Base-by-base conservation (phyloP, 2,888 invertebrate species). In the Dynastes tityus region DNA sequence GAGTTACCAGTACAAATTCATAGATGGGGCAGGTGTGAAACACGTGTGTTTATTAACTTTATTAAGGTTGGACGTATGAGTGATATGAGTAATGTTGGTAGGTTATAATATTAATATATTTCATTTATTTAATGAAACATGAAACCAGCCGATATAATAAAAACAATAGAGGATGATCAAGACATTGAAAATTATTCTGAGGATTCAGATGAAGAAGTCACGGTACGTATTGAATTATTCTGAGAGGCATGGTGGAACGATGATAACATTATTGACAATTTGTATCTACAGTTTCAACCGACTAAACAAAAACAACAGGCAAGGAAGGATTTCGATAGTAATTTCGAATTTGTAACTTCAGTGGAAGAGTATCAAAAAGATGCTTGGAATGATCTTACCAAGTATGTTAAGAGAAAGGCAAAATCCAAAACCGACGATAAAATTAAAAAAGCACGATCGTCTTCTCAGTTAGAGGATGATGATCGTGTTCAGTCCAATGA, bases 391-490 rank as follows among this genome's bases (percentile, higher is more conserved):
- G 94, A 95, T 88, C 86, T 96, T 32, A 92, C 92, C 84, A 95
- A 95, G 84, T 95, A 95, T 88, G 91, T 96, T 0, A 94, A 94
- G 85, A 91, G 95, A 51, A 95, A 95, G 89, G 94, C 93, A 0
- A 94, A 95, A 84, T 92, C 93, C 16, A 95, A 95, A 84, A 91
- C 96, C 1, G 96, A 97, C 88, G 96, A 97, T 81, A 96, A 95
- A 90, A 97, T 97, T 82, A 91, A 92, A 58, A 92, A 91, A 82
- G 89, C 91, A 0, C 86, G 93, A n/a, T 22, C 2, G 13, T 13
- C 45, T 32, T 63, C n/a, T 63, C 11, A 63, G 27, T 71, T 83
- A 87, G 90, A 82, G 2, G 87, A 91, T 81, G 90, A 89, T 8
- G 88, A 89, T 77, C 2, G 8, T 45, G 90, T 89, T 1, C 90